Base-by-base conservation (phyloP, 2,113 vertebrate genomes). In the Phalacrocorax pelagicus region DNA sequence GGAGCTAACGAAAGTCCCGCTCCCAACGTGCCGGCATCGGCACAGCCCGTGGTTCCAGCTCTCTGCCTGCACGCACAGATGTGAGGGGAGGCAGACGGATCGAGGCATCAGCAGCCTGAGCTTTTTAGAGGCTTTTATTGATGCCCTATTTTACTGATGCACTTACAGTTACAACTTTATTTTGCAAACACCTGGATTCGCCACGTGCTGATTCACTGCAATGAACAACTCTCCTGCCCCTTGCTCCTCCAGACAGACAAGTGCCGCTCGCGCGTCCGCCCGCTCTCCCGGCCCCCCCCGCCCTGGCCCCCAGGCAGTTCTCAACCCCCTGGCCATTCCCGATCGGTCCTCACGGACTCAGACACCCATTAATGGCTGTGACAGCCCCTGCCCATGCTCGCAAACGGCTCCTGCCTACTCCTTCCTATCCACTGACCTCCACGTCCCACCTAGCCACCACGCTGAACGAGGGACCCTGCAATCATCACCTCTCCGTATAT, bases 1-100 rank as follows among this genome's bases (percentile, higher is more conserved):
- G 1, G 10, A 81, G 52, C 63, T 36, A 36, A 67, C 38, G 16
- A 0, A 27, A 42, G 10, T 30, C 42, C 91, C 27, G 62, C 49
- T 84, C 59, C 44, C 51, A 24, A 7, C 0, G 0, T 5, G 54
- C 22, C 2, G 1, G 30, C 58, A 27, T 0, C 1, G 1, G 67
- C 79, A 80, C 58, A 77, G 46, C 55, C 80, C 4, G 0, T 20
- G 8, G 42, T 8, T 24, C 44, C 69, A 30, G 47, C 54, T 54
- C 74, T 42, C 59, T 71, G 52, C 47, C 62, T n/a, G 26, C 40
- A 24, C 2, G 16, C 5, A 0, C 3, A 2, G n/a, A 15, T 2
- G 5, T 4, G 30, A 26, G 30, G 47, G 23, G 15, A 40, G 34
- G 71, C 66, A 26, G 59, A 51, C 0, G 2, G 34, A 36, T 6